Evolutionary conservation across 2,113 vertebrate species (phyloP).

Genomic region (Lepisosteus osseus): DNA sequence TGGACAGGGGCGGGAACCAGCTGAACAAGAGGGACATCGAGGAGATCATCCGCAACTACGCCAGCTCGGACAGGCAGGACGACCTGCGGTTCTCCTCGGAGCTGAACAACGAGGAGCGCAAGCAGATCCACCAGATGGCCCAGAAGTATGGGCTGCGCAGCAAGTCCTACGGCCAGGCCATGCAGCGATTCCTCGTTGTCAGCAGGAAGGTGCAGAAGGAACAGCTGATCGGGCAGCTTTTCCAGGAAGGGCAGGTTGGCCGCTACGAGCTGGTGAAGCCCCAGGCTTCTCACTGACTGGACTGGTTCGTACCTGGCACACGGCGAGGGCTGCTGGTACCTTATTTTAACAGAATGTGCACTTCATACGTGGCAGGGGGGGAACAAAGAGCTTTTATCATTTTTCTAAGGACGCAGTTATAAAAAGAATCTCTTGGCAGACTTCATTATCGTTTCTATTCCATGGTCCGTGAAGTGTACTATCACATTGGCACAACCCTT

Average conservation of each 20-base stretch:
- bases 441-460: too few species aligned
- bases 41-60: conserved; percentile 90
- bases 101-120: conserved; percentile 89
- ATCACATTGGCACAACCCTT: too few species aligned
- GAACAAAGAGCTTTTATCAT: too few species aligned
- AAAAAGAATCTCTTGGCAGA: too few species aligned
- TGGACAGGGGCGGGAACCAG: conserved; percentile 71
- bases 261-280: conserved; percentile 92
- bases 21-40: conserved; percentile 89
- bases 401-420: too few species aligned
- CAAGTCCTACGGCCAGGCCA: conserved; percentile 89
- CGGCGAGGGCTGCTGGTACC: background rate
- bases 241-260: conserved; percentile 93
- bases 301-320: conserved; percentile 16
- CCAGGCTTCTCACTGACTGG: conserved; percentile 65
- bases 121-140: conserved; percentile 90
- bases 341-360: too few species aligned
- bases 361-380: too few species aligned
- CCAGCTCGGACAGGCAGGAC: conserved; percentile 82
- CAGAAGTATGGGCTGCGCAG: conserved; percentile 90
- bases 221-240: conserved; percentile 87
- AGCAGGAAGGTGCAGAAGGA: conserved; percentile 89
- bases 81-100: conserved; percentile 93
- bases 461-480: too few species aligned
- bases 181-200: conserved; percentile 84